These are phyloP conservation scores for Myotis planiceps DNA, from an alignment of 2,797 vertebrate genomes.

Conservation along the genomic window DNA sequence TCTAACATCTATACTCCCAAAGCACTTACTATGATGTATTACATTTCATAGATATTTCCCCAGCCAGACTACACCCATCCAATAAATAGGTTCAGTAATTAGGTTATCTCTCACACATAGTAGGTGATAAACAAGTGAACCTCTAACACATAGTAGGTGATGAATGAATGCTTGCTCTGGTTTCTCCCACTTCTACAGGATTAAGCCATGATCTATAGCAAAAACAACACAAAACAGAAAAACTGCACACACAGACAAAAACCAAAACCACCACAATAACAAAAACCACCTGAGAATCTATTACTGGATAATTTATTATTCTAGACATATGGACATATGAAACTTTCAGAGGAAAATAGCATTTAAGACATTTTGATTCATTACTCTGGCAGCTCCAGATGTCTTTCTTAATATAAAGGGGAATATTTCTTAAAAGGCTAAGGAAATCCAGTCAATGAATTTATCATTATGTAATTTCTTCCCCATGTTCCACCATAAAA, in stretches of 20 bases:
- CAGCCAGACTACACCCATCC: background rate
- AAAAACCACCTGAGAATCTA: background rate
- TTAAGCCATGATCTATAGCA: background rate
- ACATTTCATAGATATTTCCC: background rate
- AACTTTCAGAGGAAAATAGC: conserved; percentile 5
- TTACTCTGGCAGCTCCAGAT: background rate
- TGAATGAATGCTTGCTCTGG: background rate
- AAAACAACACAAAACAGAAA: background rate
- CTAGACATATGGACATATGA: background rate
- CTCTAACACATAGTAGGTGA: background rate
- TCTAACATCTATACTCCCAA: background rate
- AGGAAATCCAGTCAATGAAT: conserved; percentile 43
- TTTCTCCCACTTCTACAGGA: background rate
- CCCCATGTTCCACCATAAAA: background rate
- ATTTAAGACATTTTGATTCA: conserved; percentile 45
- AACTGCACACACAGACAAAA: background rate
- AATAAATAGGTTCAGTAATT: background rate
- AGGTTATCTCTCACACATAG: background rate
- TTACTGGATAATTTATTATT: background rate
- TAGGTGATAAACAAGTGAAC: background rate
- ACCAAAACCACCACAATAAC: background rate
- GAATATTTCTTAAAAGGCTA: conserved; percentile 62
- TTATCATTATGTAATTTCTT: conserved; percentile 58
- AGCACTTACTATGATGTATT: background rate
- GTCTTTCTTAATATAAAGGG: conserved; percentile 19